Conservation (phyloP, 2,113 vertebrate genomes). For the Diglossa brunneiventris region DNA sequence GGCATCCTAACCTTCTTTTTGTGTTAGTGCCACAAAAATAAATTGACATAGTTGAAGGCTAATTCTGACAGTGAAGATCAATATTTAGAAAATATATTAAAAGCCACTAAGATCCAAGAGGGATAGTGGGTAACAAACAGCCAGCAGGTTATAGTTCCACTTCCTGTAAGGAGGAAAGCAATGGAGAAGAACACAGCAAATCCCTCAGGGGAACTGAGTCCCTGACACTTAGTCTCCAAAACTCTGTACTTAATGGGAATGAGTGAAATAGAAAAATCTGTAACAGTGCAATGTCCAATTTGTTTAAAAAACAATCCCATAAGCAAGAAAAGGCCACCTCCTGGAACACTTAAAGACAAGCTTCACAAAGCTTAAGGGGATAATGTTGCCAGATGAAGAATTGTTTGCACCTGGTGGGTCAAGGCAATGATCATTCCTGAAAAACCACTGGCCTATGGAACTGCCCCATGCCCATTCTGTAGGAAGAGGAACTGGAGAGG, state of each 20-base stretch:
- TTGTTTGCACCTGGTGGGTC: not conserved
- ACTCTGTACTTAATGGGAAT: not conserved
- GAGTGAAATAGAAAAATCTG: not conserved
- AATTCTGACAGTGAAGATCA: not conserved
- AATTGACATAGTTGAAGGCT: not conserved
- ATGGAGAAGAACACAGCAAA: not conserved
- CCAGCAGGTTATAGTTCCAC: not conserved
- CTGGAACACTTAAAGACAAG: not conserved
- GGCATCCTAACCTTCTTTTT: not conserved
- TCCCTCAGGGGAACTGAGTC: not conserved
- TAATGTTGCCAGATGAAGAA: not conserved
- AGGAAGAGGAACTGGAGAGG: not conserved
- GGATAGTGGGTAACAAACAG: not conserved
- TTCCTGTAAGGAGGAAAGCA: not conserved
- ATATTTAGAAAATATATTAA: not conserved
- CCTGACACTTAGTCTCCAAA: not conserved
- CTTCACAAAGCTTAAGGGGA: not conserved
- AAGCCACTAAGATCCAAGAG: not conserved
- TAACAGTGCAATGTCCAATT: not conserved
- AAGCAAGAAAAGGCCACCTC: not conserved
- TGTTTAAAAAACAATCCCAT: not conserved
- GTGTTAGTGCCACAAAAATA: not conserved
- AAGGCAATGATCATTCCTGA: not conserved
- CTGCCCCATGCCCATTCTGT: not conserved
- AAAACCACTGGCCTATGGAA: not conserved